Evolutionary conservation across 2,797 vertebrate species (phyloP).

Genomic region (Danio jaintianensis): DNA sequence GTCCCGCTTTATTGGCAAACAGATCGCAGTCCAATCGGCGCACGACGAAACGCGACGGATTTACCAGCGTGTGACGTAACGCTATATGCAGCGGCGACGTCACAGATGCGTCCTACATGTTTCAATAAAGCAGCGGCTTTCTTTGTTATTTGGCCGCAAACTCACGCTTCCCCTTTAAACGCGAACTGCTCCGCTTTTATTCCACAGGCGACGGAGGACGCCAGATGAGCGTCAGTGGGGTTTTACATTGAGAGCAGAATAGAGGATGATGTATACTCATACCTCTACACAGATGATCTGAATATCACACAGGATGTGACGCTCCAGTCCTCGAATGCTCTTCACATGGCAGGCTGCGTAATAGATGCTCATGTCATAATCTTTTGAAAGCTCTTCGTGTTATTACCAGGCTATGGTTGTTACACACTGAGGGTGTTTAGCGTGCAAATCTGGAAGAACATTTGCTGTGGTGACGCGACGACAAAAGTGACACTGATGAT

Average conservation of each 20-base stretch:
- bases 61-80: slow-evolving; percentile 33
- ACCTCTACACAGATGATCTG: background rate
- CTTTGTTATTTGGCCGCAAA: background rate
- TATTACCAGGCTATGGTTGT: background rate
- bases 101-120: slow-evolving; percentile 12
- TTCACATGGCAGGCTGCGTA: background rate
- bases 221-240: too few relatives aligned
- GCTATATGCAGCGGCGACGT: slow-evolving; percentile 16
- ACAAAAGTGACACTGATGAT: background rate
- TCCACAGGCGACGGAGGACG: background rate
- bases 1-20: slow-evolving; percentile 28
- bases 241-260: background rate
- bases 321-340: slow-evolving; percentile 3
- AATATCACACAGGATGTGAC: slow-evolving; percentile 10
- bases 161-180: background rate
- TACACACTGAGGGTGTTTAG: background rate
- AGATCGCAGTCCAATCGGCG: background rate
- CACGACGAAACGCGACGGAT: slow-evolving; percentile 21
- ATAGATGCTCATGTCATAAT: slow-evolving; percentile 12
- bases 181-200: background rate
- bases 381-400: slow-evolving; percentile 2
- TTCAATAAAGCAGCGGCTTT: slow-evolving; percentile 5
- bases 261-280: background rate
- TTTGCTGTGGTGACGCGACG: background rate
- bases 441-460: background rate